Conservation (phyloP, 2,888 invertebrate species). For the Micoletzkya japonica region DNA sequence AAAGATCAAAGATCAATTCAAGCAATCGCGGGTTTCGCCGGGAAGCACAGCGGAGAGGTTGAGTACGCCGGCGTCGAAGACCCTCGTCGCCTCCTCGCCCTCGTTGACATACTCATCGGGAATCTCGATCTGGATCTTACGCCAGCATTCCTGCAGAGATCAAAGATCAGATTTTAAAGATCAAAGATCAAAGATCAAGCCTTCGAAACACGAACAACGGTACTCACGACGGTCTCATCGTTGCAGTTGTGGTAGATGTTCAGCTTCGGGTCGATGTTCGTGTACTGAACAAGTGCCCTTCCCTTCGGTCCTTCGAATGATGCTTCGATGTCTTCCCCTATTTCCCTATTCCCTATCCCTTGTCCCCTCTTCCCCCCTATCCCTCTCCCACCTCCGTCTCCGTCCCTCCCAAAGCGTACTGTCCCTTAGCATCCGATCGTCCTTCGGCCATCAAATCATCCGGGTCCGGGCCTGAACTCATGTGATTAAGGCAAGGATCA, state of each 20-base stretch:
- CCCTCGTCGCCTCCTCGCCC: conserved; percentile 41
- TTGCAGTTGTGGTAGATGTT: conserved; percentile 60
- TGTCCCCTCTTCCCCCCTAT: too few species aligned
- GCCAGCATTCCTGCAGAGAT: conserved; percentile 52
- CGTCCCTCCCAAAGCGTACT: conserved; percentile 31
- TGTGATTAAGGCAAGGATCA: not conserved
- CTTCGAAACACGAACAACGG: too few species aligned
- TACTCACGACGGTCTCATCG: conserved; percentile 41
- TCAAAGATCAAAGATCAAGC: too few species aligned
- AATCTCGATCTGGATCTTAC: conserved; percentile 52
- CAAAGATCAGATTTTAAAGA: not conserved
- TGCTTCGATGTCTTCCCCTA: too few species aligned
- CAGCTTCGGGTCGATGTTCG: conserved; percentile 50
- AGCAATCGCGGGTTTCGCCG: conserved; percentile 55
- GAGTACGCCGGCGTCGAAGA: conserved; percentile 53
- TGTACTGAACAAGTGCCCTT: conserved; percentile 32
- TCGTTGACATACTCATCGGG: conserved; percentile 50
- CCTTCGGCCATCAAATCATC: conserved; percentile 38
- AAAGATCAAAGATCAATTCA: too few species aligned
- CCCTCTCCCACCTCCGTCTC: conserved; percentile 38
- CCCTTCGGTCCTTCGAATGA: too few species aligned
- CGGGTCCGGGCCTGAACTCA: not conserved
- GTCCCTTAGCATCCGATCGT: conserved; percentile 30
- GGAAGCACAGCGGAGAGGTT: conserved; percentile 54
- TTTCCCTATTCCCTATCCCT: too few species aligned